phyloP scores from a whole-genome alignment of 1,140 invertebrate genomes.

The Penaeus vannamei region DNA sequence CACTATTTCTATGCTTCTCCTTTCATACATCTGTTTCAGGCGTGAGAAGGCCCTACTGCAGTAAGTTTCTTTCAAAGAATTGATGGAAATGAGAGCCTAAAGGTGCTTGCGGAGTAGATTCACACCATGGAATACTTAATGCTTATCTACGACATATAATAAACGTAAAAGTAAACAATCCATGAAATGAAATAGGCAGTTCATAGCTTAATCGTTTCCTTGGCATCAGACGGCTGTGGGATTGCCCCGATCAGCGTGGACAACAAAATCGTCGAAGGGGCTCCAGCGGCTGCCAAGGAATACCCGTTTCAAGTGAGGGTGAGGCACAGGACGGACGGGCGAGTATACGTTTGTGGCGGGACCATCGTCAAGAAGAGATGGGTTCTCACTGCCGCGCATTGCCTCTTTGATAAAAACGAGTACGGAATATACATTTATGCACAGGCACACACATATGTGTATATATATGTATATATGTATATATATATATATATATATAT shows the following conservation, averaged over 20 bases:
- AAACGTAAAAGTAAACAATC: too few relatives aligned
- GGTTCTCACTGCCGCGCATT: conserved; percentile 40
- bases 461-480: not conserved
- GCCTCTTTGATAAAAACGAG: conserved; percentile 1
- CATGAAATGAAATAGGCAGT: too few relatives aligned
- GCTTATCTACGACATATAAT: too few relatives aligned
- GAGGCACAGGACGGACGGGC: not conserved
- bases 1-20: too few relatives aligned
- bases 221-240: conserved; percentile 2
- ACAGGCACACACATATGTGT: not conserved
- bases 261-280: conserved; percentile 1
- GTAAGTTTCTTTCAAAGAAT: too few relatives aligned
- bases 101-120: too few relatives aligned
- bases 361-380: conserved; percentile 42
- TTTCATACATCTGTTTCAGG: too few relatives aligned
- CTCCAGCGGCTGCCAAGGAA: not conserved
- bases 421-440: not conserved
- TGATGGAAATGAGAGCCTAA: too few relatives aligned
- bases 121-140: too few relatives aligned
- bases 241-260: not conserved
- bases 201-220: too few relatives aligned
- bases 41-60: too few relatives aligned
- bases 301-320: conserved; percentile 34
- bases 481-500: too few relatives aligned
- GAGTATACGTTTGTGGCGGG: not conserved